phyloP scores from a whole-genome alignment of 2,113 vertebrate species.

The Myanophis thanlyinensis region DNA sequence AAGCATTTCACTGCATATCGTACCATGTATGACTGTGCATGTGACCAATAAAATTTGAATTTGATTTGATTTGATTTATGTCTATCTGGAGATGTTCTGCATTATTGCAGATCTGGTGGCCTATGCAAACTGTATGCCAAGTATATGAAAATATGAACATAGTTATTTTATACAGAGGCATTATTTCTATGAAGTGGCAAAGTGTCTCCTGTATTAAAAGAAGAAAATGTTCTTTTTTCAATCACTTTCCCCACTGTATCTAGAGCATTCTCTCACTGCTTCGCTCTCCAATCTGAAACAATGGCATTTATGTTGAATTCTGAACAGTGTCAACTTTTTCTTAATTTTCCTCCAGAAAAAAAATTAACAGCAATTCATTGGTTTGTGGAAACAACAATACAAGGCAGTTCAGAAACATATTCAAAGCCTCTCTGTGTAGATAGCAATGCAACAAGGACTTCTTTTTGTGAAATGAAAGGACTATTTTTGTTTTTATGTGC shows the following conservation, averaged over 20 bases:
- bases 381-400: slow-evolving; percentile 46
- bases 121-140: not conserved
- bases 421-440: slow-evolving; percentile 52
- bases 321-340: not conserved
- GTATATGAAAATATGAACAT: not conserved
- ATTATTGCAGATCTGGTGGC: not conserved
- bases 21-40: too few species aligned
- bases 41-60: too few species aligned
- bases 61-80: too few species aligned
- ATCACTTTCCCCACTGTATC: not conserved
- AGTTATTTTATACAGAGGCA: not conserved
- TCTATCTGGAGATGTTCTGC: not conserved
- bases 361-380: slow-evolving; percentile 45
- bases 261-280: not conserved
- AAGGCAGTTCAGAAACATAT: slow-evolving; percentile 43
- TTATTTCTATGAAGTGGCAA: not conserved
- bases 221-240: not conserved
- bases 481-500: slow-evolving; percentile 44
- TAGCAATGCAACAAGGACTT: slow-evolving; percentile 47
- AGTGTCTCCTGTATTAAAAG: not conserved
- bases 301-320: not conserved
- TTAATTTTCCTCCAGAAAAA: slow-evolving; percentile 13
- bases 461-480: slow-evolving; percentile 45
- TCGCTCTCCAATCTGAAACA: not conserved
- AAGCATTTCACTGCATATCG: too few species aligned